Conservation (phyloP, 2,797 vertebrate species). For the Dendrocincla fuliginosa region DNA sequence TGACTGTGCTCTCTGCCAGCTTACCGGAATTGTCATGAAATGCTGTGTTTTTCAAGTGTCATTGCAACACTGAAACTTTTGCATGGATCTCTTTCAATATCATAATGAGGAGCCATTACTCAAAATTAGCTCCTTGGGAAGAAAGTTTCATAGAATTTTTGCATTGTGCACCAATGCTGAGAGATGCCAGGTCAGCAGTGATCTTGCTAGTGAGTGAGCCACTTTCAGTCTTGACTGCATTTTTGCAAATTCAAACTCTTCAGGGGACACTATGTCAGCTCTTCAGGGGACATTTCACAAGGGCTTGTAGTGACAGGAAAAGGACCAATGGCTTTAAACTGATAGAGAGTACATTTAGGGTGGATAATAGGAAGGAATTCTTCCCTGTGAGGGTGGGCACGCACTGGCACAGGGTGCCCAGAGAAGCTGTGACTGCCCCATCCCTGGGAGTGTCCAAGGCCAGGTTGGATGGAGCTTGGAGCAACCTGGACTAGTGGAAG, state of each 20-base stretch:
- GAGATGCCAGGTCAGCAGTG: background rate
- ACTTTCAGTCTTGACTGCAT: background rate
- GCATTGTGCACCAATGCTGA: background rate
- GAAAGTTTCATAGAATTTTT: background rate
- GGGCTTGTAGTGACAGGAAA: background rate
- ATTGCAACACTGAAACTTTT: background rate
- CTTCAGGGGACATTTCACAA: background rate
- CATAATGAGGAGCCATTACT: background rate
- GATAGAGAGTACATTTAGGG: background rate
- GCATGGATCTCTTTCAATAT: background rate
- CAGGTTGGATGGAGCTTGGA: rapidly evolving
- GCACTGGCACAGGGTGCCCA: background rate
- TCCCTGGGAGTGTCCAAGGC: background rate
- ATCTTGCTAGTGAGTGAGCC: background rate
- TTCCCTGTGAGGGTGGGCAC: rapidly evolving
- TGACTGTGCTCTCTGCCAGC: background rate
- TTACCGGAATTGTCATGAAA: background rate
- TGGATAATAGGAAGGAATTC: background rate
- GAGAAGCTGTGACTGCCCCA: background rate
- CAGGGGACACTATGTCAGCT: background rate
- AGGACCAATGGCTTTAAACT: background rate
- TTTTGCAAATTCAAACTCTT: background rate
- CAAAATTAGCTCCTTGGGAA: background rate
- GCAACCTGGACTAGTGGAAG: rapidly evolving
- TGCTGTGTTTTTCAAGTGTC: background rate